A percentile compares a stretch with the other conserved stretches of the same genome.
These are phyloP conservation scores for Passerina amoena DNA, from an alignment of 2,113 vertebrate species.

Conservation along the genomic window DNA sequence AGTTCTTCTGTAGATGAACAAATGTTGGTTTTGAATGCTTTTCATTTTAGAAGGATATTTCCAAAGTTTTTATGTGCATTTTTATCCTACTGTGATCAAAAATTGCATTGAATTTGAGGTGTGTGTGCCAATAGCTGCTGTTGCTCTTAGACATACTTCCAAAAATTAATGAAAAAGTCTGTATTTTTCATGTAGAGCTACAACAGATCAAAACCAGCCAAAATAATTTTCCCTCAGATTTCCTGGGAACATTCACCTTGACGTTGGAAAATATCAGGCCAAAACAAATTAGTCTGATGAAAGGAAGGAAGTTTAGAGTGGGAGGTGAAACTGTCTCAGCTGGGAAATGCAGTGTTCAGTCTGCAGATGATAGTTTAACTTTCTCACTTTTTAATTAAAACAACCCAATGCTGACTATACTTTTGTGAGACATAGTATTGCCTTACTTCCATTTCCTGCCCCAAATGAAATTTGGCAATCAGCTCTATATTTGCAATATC, in stretches of 20 bases:
- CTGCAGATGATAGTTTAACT: background rate
- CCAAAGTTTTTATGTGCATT: background rate
- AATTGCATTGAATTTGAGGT: background rate
- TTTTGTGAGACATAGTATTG: background rate
- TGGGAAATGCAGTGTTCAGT: background rate
- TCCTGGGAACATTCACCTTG: background rate
- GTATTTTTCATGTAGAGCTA: background rate
- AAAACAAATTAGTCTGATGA: background rate
- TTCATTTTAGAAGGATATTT: background rate
- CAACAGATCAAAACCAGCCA: background rate
- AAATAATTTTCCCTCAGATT: background rate
- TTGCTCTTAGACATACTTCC: background rate
- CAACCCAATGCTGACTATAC: background rate
- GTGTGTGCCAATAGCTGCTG: background rate
- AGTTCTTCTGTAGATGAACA: background rate
- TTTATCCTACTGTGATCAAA: background rate
- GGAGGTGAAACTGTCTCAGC: background rate
- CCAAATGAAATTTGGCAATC: background rate
- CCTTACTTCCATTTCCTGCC: background rate
- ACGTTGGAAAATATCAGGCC: background rate
- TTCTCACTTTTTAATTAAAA: background rate
- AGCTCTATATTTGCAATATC: background rate
- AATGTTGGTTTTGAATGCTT: background rate
- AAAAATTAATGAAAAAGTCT: background rate
- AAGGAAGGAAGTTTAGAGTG: background rate